Percentiles rank a stretch among this genome's conserved stretches.
phyloP scores from a whole-genome alignment of 2,113 vertebrate genomes.

The Helogale parvula region DNA sequence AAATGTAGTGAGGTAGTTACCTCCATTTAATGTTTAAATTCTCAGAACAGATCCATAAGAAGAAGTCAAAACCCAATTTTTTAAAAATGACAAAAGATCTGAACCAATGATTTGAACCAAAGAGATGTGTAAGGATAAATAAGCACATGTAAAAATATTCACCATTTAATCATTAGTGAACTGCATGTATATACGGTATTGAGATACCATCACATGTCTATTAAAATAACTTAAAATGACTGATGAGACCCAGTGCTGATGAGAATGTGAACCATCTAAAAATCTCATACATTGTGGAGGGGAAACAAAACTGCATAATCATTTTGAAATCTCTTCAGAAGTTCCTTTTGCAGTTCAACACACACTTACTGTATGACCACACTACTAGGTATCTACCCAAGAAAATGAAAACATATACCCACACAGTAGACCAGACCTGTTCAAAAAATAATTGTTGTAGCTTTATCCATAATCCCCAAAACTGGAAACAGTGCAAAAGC shows the following conservation, averaged over 20 bases:
- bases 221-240: neutral
- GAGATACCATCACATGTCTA: neutral
- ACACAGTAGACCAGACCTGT: neutral
- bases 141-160: neutral
- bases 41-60: neutral
- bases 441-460: neutral
- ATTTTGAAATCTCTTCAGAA: neutral
- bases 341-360: neutral
- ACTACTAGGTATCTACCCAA: neutral
- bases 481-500: neutral
- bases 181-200: neutral
- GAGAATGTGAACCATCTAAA: neutral
- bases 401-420: neutral
- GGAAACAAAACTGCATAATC: neutral
- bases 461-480: neutral
- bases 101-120: constrained; percentile 30
- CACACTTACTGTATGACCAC: neutral
- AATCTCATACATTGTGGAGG: neutral
- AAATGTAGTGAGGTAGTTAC: neutral
- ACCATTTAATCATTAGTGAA: neutral
- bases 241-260: neutral
- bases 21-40: neutral
- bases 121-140: neutral
- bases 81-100: neutral
- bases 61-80: neutral